Base-by-base conservation (phyloP, 2,113 vertebrate genomes). In the Uria lomvia region DNA sequence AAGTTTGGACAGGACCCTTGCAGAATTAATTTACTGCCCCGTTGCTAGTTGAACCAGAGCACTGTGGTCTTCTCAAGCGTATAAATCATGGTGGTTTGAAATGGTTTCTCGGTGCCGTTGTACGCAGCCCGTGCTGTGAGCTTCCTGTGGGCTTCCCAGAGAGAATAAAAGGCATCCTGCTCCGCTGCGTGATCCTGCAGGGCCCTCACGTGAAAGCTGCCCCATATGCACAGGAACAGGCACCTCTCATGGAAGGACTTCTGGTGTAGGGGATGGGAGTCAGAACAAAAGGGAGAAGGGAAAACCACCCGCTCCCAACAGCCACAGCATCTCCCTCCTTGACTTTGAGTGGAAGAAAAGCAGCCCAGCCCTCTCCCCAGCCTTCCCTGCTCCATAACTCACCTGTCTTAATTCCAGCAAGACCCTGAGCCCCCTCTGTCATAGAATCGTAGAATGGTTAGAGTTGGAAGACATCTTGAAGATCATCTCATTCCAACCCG, bases 1-100 rank as follows among this genome's bases (percentile, higher is more conserved):
- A 97, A 97, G 91, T 97, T 97, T 91, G 94, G 97, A 97, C 95
- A 97, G 92, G 78, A 97, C 93, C 80, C 88, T 90, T 95, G 75
- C 95, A 97, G 96, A 94, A 96, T 96, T 97, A 98, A 98, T 98
- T 97, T 96, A 94, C 73, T 94, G 78, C 90, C 95, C 62, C 0
- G 1, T 66, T 94, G 90, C 45, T 66, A 67, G 80, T 45, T 90
- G 89, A 96, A 96, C 70, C 86, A 91, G 93, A 85, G 83, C 66
- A 62, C 86, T 36, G 87, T 74, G 82, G 67, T 86, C 78, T 70
- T 85, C 88, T 81, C 74, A 72, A 92, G 79, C 66, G 38, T 32
- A 93, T 92, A 97, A 96, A 96, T 97, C 94, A 94, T 16, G 42
- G 66, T 11, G 53, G 58, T 90, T 93, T 94, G 87, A 87, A 85